Conservation (phyloP, 2,113 vertebrate genomes). For the Danionella cerebrum region DNA sequence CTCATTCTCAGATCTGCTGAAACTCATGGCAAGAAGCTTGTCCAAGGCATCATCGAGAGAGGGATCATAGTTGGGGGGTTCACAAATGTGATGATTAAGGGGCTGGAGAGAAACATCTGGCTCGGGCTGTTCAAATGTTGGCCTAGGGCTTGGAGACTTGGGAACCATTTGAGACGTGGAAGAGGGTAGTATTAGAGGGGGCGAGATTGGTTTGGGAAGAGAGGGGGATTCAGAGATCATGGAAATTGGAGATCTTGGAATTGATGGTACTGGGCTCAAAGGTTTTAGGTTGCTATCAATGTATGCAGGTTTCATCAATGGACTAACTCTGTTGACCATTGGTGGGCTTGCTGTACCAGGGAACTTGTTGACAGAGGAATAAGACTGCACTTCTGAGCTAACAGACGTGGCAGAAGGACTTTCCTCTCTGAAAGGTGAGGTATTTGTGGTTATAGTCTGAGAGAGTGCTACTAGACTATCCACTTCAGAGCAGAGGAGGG, state of each 20-base stretch:
- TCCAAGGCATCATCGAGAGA: slow-evolving; percentile 65
- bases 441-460: slow-evolving; percentile 34
- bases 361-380: slow-evolving; percentile 41
- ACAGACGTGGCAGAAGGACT: slow-evolving; percentile 27
- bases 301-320: not conserved
- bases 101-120: not conserved
- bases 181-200: slow-evolving; percentile 28
- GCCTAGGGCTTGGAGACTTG: slow-evolving; percentile 23
- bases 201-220: slow-evolving; percentile 39
- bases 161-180: slow-evolving; percentile 12
- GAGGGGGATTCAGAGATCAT: slow-evolving; percentile 24
- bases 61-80: slow-evolving; percentile 37
- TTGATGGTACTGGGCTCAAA: slow-evolving; percentile 20
- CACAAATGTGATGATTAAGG: slow-evolving; percentile 38
- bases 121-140: slow-evolving; percentile 22
- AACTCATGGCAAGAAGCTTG: slow-evolving; percentile 62
- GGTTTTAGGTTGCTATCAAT: slow-evolving; percentile 25
- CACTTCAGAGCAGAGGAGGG: slow-evolving; percentile 43
- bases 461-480: slow-evolving; percentile 48
- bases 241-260: slow-evolving; percentile 43
- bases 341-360: slow-evolving; percentile 44
- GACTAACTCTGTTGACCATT: slow-evolving; percentile 20
- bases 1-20: slow-evolving; percentile 35
- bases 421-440: slow-evolving; percentile 32
- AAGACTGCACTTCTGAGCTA: slow-evolving; percentile 36